phyloP scores from a whole-genome alignment of 2,888 invertebrate genomes.

The Athalia cordata region DNA sequence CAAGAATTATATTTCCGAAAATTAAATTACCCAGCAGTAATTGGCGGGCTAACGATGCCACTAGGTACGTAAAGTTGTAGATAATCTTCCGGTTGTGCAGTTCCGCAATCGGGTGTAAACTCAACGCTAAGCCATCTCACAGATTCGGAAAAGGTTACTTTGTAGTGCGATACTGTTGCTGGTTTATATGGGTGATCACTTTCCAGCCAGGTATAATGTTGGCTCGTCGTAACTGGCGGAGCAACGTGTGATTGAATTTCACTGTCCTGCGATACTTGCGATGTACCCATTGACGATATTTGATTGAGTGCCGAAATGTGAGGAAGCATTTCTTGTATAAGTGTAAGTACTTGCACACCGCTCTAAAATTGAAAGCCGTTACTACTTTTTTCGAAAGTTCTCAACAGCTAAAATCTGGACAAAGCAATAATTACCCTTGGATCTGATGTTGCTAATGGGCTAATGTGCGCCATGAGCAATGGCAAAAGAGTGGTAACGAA shows the following conservation, averaged over 20 bases:
- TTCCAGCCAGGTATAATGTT: slow-evolving; percentile 93
- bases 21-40: slow-evolving; percentile 56
- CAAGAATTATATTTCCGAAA: not conserved
- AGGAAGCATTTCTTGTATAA: slow-evolving; percentile 92
- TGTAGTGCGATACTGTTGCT: slow-evolving; percentile 89
- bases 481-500: slow-evolving; percentile 88
- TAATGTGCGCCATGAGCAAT: slow-evolving; percentile 88
- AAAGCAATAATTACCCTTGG: slow-evolving; percentile 79
- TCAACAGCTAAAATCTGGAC: not conserved
- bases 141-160: slow-evolving; percentile 90
- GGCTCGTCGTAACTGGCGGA: slow-evolving; percentile 78
- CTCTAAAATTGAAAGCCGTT: slow-evolving; percentile 77
- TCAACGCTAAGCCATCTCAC: slow-evolving; percentile 96
- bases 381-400: slow-evolving; percentile 14
- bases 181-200: slow-evolving; percentile 98
- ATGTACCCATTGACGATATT: slow-evolving; percentile 73
- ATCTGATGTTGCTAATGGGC: slow-evolving; percentile 87
- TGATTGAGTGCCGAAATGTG: slow-evolving; percentile 92
- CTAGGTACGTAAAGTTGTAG: slow-evolving; percentile 83
- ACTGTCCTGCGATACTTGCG: slow-evolving; percentile 71
- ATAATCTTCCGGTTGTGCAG: slow-evolving; percentile 94
- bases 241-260: slow-evolving; percentile 65
- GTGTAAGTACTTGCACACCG: slow-evolving; percentile 87
- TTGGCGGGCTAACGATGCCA: slow-evolving; percentile 51
- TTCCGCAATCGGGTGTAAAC: slow-evolving; percentile 94